Conservation (phyloP, 2,888 invertebrate genomes). For the Parnassius glacialis region DNA sequence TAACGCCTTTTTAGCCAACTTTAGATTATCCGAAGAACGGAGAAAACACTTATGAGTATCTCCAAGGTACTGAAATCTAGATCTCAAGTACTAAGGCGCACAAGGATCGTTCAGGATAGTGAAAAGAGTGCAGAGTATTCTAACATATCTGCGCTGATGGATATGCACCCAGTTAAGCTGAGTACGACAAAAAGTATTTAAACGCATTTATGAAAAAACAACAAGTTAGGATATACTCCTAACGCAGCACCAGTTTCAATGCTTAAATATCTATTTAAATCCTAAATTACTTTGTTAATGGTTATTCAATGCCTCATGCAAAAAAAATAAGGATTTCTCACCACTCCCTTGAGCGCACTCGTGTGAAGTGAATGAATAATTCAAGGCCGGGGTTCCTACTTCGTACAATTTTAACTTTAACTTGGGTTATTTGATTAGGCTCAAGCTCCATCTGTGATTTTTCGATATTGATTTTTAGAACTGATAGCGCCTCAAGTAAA, state of each 20-base stretch:
- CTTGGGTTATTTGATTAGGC: slow-evolving; percentile 48
- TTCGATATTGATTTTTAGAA: slow-evolving; percentile 48
- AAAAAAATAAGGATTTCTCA: slow-evolving; percentile 16
- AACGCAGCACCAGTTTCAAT: not conserved
- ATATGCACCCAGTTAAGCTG: too few species aligned
- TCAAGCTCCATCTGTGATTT: slow-evolving; percentile 45
- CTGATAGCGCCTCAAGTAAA: slow-evolving; percentile 45
- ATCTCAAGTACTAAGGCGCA: too few species aligned
- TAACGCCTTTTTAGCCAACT: too few species aligned
- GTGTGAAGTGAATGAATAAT: slow-evolving; percentile 27
- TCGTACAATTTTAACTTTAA: slow-evolving; percentile 27
- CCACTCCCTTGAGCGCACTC: slow-evolving; percentile 21
- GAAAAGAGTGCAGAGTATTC: too few species aligned
- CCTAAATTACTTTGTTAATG: slow-evolving; percentile 11
- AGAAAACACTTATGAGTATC: too few species aligned
- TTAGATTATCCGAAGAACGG: too few species aligned
- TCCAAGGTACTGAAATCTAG: too few species aligned
- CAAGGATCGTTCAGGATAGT: too few species aligned
- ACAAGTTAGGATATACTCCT: not conserved
- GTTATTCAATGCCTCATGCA: slow-evolving; percentile 23
- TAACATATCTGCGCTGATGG: too few species aligned
- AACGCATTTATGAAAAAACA: too few species aligned
- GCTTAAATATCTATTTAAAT: slow-evolving; percentile 5
- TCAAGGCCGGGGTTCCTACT: slow-evolving; percentile 25
- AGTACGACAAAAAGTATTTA: too few species aligned